Percentiles rank a stretch among this genome's conserved stretches.
These are phyloP conservation scores for Calephelis perditalis DNA, from an alignment of 2,888 invertebrate genomes.

Conservation along the genomic window DNA sequence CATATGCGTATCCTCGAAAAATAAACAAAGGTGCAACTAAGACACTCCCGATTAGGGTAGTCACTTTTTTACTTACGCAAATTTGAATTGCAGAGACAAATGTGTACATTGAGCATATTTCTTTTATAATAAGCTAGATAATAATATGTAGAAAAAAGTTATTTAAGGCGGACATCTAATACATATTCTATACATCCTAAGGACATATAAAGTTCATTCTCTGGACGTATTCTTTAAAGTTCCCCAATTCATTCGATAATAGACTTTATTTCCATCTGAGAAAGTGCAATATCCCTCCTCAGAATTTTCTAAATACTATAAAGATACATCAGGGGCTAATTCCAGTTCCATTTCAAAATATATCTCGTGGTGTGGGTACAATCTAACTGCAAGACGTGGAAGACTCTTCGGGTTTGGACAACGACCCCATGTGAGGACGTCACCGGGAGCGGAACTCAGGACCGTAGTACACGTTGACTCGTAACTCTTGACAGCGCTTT, in stretches of 20 bases:
- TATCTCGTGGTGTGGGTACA: conserved; percentile 42
- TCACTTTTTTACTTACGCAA: too few species aligned
- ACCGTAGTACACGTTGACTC: conserved; percentile 39
- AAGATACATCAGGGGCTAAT: conserved; percentile 20
- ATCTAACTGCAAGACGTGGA: conserved; percentile 42
- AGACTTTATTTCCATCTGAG: conserved; percentile 8
- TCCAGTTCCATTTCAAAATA: conserved; percentile 45
- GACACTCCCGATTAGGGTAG: too few species aligned
- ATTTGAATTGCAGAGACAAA: too few species aligned
- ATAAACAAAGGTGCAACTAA: too few species aligned
- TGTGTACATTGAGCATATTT: too few species aligned
- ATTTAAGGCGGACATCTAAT: too few species aligned
- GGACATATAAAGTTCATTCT: neutral
- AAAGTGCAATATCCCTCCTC: neutral
- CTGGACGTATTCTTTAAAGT: neutral
- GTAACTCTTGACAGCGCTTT: conserved; percentile 36
- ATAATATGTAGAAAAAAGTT: too few species aligned
- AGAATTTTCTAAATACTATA: conserved; percentile 5
- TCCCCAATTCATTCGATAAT: conserved; percentile 11
- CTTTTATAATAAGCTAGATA: too few species aligned
- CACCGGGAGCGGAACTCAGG: conserved; percentile 35
- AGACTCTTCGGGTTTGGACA: conserved; percentile 35
- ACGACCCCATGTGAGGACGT: conserved; percentile 41
- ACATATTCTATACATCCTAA: too few species aligned
- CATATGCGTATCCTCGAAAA: too few species aligned